Conservation (phyloP, 1,140 invertebrate species). For the Neelides sp. region DNA sequence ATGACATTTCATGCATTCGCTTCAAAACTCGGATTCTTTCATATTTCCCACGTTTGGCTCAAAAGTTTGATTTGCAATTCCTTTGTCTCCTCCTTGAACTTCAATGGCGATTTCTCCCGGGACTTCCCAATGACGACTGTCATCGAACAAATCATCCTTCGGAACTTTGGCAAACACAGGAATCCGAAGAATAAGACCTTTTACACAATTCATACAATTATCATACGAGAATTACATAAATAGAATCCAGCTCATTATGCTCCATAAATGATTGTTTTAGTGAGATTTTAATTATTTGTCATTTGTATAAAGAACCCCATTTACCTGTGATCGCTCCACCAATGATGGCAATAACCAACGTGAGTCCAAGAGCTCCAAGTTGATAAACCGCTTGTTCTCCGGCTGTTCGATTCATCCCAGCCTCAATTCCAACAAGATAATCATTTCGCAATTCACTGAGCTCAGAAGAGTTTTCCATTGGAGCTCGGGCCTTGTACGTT, state of each 20-base stretch:
- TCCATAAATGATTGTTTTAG: background rate
- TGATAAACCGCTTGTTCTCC: slow-evolving; percentile 64
- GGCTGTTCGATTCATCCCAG: slow-evolving; percentile 49
- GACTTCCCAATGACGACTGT: slow-evolving; percentile 39
- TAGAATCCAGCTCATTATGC: background rate
- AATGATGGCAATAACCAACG: slow-evolving; percentile 53
- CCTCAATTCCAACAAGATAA: slow-evolving; percentile 31
- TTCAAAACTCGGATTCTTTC: too few relatives aligned
- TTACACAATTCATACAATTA: background rate
- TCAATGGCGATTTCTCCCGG: too few relatives aligned
- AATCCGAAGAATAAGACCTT: slow-evolving; percentile 38
- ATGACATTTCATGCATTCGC: too few relatives aligned
- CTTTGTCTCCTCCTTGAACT: too few relatives aligned
- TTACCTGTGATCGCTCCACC: slow-evolving; percentile 70
- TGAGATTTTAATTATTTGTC: background rate
- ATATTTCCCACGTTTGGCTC: too few relatives aligned
- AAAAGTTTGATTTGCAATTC: too few relatives aligned
- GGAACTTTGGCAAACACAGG: slow-evolving; percentile 36
- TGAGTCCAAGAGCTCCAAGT: slow-evolving; percentile 55
- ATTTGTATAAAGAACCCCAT: slow-evolving; percentile 7
- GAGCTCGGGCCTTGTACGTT: slow-evolving; percentile 43
- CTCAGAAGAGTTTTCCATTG: slow-evolving; percentile 34
- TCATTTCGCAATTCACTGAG: slow-evolving; percentile 31
- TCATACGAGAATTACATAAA: background rate
- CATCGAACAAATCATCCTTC: slow-evolving; percentile 40